Conservation (phyloP, 2,797 vertebrate species). For the Dendrocincla fuliginosa region DNA sequence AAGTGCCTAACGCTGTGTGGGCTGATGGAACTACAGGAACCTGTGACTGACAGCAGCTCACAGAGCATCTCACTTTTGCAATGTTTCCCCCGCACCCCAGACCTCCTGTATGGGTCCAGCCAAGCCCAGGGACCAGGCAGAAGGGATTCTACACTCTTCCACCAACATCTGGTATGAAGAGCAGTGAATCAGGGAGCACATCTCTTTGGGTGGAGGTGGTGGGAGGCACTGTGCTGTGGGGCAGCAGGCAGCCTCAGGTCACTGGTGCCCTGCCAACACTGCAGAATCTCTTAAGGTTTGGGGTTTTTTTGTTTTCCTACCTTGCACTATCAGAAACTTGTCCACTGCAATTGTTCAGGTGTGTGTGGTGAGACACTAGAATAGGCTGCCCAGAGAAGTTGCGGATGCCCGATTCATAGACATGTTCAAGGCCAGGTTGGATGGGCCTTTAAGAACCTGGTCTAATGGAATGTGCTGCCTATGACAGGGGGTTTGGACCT, state of each 20-base stretch:
- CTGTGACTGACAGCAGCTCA: neutral
- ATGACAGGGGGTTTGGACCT: neutral
- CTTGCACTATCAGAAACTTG: neutral
- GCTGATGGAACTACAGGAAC: neutral
- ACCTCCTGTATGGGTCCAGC: neutral
- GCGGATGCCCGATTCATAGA: neutral
- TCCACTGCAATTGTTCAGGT: neutral
- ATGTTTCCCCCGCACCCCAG: neutral
- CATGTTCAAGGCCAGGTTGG: neutral
- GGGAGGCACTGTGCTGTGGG: neutral
- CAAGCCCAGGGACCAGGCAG: neutral
- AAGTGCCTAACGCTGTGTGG: rapidly evolving
- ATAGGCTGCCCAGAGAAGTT: neutral
- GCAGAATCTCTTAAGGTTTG: neutral
- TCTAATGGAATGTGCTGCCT: neutral
- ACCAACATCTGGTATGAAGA: neutral
- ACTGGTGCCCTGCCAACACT: neutral
- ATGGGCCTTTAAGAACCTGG: neutral
- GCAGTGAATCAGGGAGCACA: neutral
- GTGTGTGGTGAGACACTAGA: neutral
- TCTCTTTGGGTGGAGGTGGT: neutral
- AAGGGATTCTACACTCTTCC: rapidly evolving
- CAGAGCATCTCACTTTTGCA: neutral
- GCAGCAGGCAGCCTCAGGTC: neutral
- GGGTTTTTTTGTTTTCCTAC: neutral